A percentile compares a stretch with the other conserved stretches of the same genome.
phyloP scores from a whole-genome alignment of 1,140 invertebrate species.

The Nephila pilipes region DNA sequence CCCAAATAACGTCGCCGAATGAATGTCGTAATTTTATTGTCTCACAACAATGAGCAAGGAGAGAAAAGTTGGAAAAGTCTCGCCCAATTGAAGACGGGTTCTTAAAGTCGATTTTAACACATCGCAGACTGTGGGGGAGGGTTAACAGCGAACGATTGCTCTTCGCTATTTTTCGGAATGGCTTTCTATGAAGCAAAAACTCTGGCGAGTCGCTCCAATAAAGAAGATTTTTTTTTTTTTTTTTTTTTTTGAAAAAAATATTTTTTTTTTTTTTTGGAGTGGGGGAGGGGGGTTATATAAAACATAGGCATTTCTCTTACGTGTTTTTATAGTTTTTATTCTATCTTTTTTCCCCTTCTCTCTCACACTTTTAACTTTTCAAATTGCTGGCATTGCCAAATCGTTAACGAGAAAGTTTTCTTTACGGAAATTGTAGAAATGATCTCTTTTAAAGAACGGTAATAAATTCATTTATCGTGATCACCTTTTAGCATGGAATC shows the following conservation, averaged over 20 bases:
- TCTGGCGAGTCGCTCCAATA: slow-evolving; percentile 19
- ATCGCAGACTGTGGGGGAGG: neutral
- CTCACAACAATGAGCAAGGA: slow-evolving; percentile 72
- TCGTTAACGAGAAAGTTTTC: slow-evolving; percentile 68
- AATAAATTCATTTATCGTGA: slow-evolving; percentile 76
- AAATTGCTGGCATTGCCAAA: slow-evolving; percentile 49
- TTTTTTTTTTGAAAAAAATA: neutral
- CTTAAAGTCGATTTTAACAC: slow-evolving; percentile 75
- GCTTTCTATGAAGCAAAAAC: slow-evolving; percentile 49
- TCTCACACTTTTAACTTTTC: slow-evolving; percentile 15
- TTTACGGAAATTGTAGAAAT: slow-evolving; percentile 55
- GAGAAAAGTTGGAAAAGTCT: slow-evolving; percentile 51
- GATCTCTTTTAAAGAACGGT: slow-evolving; percentile 65
- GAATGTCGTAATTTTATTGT: slow-evolving; percentile 76
- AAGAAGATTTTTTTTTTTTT: neutral
- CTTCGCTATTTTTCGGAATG: slow-evolving; percentile 20
- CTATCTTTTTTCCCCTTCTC: neutral
- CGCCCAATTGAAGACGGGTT: slow-evolving; percentile 72
- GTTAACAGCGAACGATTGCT: slow-evolving; percentile 30
- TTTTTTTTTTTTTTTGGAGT: neutral
- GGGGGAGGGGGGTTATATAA: neutral
- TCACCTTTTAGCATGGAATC: slow-evolving; percentile 52
- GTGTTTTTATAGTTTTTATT: neutral
- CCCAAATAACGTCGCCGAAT: neutral
- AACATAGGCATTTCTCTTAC: neutral